Evolutionary conservation across 2,797 vertebrate species (phyloP), one percentile per base, ranked within the genome.

Genomic region (Periophthalmus magnuspinnatus): DNA sequence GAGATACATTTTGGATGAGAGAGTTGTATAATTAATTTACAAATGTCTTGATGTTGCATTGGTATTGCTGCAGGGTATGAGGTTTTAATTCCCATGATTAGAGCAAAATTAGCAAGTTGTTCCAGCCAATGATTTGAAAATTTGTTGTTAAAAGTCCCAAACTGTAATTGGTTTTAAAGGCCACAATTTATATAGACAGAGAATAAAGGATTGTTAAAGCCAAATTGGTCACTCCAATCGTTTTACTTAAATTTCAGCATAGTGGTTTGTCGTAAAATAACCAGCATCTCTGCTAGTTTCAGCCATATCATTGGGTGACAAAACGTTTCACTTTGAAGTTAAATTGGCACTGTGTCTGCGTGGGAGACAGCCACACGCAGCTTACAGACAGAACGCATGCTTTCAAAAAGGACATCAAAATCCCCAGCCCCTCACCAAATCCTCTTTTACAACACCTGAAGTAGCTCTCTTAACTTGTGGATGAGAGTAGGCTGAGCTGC

Each of bases 291-390:
- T 3, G 50, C 7, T 2, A 19, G 21, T 22, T 55, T 55, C 19
- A 52, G 1, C 50, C 50, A 52, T 21, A 21, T 52, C 2, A 21
- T 16, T 16, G 2, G 41, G 41, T 45, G 60, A 62, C 60, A 75
- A 79, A 59, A 74, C 75, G 81, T 72, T 2, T 8, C 28, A 64
- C 84, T 90, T 89, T 89, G 89, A 90, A 89, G 85, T 88, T 66
- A 83, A 85, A 80, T 90, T 87, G 87, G 70, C 74, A 81, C 71
- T 75, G 70, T 82, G 76, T 81, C 75, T 76, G 78, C 68, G 74
- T 80, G 83, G 80, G 58, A 78, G 74, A 78, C 77, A 88, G 76
- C 64, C 67, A 79, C 76, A 84, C 81, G 78, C 76, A 85, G 85
- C 84, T 82, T 75, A 85, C 65, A 69, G 67, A 72, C 47, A 77